These are phyloP conservation scores for Colaptes auratus DNA, from an alignment of 2,113 vertebrate species.

Conservation along the genomic window DNA sequence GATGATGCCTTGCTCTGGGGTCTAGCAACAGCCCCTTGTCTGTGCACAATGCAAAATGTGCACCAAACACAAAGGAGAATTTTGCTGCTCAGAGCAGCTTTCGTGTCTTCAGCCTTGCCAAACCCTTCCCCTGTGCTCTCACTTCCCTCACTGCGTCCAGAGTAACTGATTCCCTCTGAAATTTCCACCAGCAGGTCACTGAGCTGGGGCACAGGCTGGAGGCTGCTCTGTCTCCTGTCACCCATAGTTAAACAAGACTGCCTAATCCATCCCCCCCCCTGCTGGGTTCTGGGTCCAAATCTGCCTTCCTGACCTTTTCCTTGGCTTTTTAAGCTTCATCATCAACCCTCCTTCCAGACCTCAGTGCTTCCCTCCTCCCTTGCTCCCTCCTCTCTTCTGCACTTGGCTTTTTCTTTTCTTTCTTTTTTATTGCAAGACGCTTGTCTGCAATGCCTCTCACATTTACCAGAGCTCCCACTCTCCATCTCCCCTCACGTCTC, in stretches of 20 bases:
- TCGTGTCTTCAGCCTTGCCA: not conserved
- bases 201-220: not conserved
- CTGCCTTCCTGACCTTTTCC: not conserved
- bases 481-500: not conserved
- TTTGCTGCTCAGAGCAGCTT: not conserved
- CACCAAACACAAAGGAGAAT: not conserved
- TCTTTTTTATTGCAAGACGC: not conserved
- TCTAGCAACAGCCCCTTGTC: not conserved
- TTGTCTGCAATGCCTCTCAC: not conserved
- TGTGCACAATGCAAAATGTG: not conserved
- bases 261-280: not conserved
- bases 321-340: not conserved
- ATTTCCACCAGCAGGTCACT: not conserved
- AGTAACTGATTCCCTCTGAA: not conserved
- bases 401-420: not conserved
- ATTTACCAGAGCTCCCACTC: not conserved
- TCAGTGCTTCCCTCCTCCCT: not conserved
- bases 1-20: not conserved
- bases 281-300: not conserved
- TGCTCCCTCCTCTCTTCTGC: not conserved
- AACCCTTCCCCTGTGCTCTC: not conserved
- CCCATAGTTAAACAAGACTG: not conserved
- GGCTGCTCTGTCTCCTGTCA: not conserved
- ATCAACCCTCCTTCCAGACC: not conserved
- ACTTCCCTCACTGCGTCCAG: not conserved